phyloP scores from a whole-genome alignment of 2,888 invertebrate genomes.

The Andrena dorsata region DNA sequence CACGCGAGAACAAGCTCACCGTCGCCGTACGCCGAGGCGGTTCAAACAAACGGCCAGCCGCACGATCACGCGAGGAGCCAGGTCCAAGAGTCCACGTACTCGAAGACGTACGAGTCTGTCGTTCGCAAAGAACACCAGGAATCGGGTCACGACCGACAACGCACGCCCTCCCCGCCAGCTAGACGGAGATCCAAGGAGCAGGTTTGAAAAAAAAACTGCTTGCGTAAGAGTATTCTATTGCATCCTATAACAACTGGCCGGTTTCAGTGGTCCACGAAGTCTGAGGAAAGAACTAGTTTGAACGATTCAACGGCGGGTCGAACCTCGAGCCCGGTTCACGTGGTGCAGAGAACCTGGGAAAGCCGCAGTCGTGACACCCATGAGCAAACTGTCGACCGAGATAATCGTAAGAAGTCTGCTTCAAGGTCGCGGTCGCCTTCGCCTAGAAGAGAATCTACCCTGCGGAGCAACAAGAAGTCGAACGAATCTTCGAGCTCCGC shows the following conservation, averaged over 20 bases:
- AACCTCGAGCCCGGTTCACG: slow-evolving; percentile 79
- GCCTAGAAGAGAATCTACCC: slow-evolving; percentile 63
- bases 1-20: slow-evolving; percentile 74
- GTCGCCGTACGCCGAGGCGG: slow-evolving; percentile 73
- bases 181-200: slow-evolving; percentile 79
- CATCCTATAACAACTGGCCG: not conserved
- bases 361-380: slow-evolving; percentile 77
- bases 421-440: slow-evolving; percentile 77
- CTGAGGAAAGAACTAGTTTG: slow-evolving; percentile 72
- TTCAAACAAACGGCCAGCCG: slow-evolving; percentile 71
- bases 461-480: slow-evolving; percentile 63
- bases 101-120: slow-evolving; percentile 72
- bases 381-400: slow-evolving; percentile 58
- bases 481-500: slow-evolving; percentile 46
- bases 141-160: slow-evolving; percentile 61
- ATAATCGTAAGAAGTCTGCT: slow-evolving; percentile 53
- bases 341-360: slow-evolving; percentile 82
- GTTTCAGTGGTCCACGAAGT: slow-evolving; percentile 67
- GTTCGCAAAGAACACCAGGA: slow-evolving; percentile 70
- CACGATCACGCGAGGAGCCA: slow-evolving; percentile 72
- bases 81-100: slow-evolving; percentile 74
- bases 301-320: slow-evolving; percentile 65
- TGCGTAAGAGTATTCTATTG: not conserved
- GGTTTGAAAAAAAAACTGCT: slow-evolving; percentile 53
- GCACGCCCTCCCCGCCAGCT: slow-evolving; percentile 80